Evolutionary conservation across 2,888 invertebrate genomes (phyloP), one percentile per base, ranked within the genome.

Genomic region (Drosophila monieri): DNA sequence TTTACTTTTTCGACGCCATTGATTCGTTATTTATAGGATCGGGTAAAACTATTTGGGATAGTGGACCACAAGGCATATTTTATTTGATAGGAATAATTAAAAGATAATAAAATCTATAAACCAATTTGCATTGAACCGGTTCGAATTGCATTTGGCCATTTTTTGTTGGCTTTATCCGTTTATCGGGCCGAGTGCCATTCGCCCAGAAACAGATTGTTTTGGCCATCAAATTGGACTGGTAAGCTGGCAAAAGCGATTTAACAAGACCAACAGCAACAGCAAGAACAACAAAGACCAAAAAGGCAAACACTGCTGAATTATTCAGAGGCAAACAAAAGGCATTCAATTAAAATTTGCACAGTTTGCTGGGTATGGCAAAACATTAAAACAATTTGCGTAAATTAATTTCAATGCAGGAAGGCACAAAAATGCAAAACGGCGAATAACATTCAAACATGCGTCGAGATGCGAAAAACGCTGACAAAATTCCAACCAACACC

Each of bases 331-430:
- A 78, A 83, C 75, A 78, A 83, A 85, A 86, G 77, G 73, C 80
- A 71, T 86, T 86, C 84, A 83, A 83, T 83, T 83, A 83, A 86
- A 83, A 80, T 78, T 61, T 72, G 61, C 76, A 56, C 72, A 74
- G 66, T 80, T 80, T 79, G 68, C 64, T 72, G 59, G 62, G 55
- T 57, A 61, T 52, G 46, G 74, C 70, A 73, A 80, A 81, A 66
- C 85, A 83, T 85, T 83, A 80, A 85, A 85, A 83, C 83, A 85
- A 83, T 83, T 83, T 83, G 72, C 78, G 81, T 80, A 83, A 69
- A 83, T 83, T 83, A 85, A 83, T 85, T 85, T 80, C 57, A 48
- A 37, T 59, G 61, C 74, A 67, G 52, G 65, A 74, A 64, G 30
- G 51, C 47, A 15, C 14, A 41, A 46, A 69, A 68, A 51, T 61